Percentiles rank a stretch among this genome's conserved stretches.
Evolutionary conservation across 2,797 vertebrate genomes (phyloP).

Genomic region (Acipenser oxyrinchus): DNA sequence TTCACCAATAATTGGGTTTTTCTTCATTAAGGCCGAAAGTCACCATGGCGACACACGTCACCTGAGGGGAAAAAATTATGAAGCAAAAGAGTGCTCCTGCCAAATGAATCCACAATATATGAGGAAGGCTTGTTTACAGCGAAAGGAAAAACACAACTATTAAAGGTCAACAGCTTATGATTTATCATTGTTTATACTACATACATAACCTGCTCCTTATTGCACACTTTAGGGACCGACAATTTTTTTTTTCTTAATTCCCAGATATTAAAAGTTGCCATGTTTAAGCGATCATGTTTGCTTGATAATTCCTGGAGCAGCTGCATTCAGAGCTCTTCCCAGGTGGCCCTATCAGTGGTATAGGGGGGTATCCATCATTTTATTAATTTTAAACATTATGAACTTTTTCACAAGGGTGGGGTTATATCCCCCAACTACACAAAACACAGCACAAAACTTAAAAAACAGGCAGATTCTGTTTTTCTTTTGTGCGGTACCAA

Average conservation of each 20-base stretch:
- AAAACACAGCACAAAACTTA: too few relatives aligned
- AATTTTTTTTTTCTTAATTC: conserved; percentile 31
- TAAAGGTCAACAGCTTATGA: conserved; percentile 51
- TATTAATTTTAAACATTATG: too few relatives aligned
- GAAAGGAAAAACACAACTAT: conserved; percentile 67
- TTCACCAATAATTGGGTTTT: conserved; percentile 92
- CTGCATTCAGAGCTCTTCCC: conserved; percentile 23
- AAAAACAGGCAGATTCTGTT: too few relatives aligned
- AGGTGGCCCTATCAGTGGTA: conserved; percentile 1
- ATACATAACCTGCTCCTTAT: conserved; percentile 32
- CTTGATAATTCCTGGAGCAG: conserved; percentile 21
- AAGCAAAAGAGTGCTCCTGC: conserved; percentile 69
- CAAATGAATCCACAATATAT: conserved; percentile 55
- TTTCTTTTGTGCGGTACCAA: too few relatives aligned
- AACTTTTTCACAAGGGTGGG: too few relatives aligned
- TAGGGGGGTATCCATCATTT: neutral
- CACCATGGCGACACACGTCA: conserved; percentile 89
- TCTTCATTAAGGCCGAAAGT: conserved; percentile 91
- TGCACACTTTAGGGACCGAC: conserved; percentile 34
- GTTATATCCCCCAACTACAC: too few relatives aligned
- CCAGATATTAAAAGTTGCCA: conserved; percentile 24
- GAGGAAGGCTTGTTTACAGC: conserved; percentile 57
- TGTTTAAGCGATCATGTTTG: conserved; percentile 21
- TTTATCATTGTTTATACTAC: conserved; percentile 28
- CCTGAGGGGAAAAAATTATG: conserved; percentile 59